Percentiles rank a stretch among this genome's conserved stretches.
phyloP scores from a whole-genome alignment of 1,140 invertebrate species.

The Calliopsis andreniformis region DNA sequence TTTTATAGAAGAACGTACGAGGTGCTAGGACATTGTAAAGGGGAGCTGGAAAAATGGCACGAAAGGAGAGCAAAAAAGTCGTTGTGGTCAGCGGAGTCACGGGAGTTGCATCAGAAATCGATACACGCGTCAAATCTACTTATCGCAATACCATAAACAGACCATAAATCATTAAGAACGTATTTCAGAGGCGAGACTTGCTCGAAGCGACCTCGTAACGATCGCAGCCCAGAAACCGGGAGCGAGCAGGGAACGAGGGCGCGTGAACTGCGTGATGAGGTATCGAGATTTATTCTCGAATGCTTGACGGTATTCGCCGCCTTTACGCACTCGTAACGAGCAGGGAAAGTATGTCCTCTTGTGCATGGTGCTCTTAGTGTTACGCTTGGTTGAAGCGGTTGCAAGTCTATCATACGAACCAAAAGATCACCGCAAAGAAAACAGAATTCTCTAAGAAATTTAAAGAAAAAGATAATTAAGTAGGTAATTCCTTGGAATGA shows the following conservation, averaged over 20 bases:
- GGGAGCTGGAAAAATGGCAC: background rate
- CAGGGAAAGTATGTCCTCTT: background rate
- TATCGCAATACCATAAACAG: constrained; percentile 41
- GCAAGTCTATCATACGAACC: too few species aligned
- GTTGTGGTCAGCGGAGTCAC: background rate
- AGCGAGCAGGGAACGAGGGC: constrained; percentile 29
- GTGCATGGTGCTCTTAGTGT: background rate
- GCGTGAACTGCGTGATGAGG: constrained; percentile 1
- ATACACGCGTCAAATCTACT: constrained; percentile 21
- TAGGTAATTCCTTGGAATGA: too few species aligned
- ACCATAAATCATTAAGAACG: constrained; percentile 31
- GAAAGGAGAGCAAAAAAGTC: background rate
- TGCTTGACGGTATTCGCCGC: too few species aligned
- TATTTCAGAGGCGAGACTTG: constrained; percentile 7
- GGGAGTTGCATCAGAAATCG: constrained; percentile 5
- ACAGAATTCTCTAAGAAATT: too few species aligned
- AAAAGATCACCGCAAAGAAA: too few species aligned
- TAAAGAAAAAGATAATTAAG: too few species aligned
- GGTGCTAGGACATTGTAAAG: too few species aligned
- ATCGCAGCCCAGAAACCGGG: constrained; percentile 19
- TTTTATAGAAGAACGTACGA: too few species aligned
- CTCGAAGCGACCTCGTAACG: constrained; percentile 11
- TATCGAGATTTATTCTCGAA: constrained; percentile 26
- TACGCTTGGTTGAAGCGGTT: background rate
- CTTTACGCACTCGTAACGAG: background rate